Conservation (phyloP, 2,797 vertebrate genomes). For the Halcyon badia region DNA sequence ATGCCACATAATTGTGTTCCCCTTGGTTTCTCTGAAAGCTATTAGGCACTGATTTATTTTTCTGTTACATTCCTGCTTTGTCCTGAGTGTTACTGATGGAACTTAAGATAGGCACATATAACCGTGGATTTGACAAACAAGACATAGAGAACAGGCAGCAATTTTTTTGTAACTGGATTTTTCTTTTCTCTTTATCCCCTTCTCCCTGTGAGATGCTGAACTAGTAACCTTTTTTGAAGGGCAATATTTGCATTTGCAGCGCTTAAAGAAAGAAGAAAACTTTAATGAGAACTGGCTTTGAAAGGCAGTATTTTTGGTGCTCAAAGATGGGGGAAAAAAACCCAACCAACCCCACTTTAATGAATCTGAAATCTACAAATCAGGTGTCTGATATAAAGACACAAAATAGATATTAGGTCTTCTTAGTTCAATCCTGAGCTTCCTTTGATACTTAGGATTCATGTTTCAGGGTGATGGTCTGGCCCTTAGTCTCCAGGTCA, state of each 20-base stretch:
- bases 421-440: neutral
- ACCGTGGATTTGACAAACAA: constrained; percentile 49
- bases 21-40: constrained; percentile 91
- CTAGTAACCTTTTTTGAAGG: neutral
- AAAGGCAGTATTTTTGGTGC: neutral
- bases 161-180: constrained; percentile 2
- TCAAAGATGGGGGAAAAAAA: neutral
- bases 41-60: constrained; percentile 92
- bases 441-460: neutral
- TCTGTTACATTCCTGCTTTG: constrained; percentile 82
- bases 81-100: constrained; percentile 83
- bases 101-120: constrained; percentile 76
- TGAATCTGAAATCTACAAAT: neutral
- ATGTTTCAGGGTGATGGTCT: neutral
- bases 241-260: neutral
- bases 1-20: constrained; percentile 95
- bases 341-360: neutral
- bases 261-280: neutral
- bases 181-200: constrained; percentile 29
- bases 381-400: neutral
- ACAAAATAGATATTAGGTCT: rapidly evolving
- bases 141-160: constrained; percentile 29
- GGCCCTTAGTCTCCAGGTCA: neutral
- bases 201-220: neutral
- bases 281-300: constrained; percentile 22